These are phyloP conservation scores for Sebastes diaconus DNA, from an alignment of 2,797 vertebrate genomes.

Conservation along the genomic window DNA sequence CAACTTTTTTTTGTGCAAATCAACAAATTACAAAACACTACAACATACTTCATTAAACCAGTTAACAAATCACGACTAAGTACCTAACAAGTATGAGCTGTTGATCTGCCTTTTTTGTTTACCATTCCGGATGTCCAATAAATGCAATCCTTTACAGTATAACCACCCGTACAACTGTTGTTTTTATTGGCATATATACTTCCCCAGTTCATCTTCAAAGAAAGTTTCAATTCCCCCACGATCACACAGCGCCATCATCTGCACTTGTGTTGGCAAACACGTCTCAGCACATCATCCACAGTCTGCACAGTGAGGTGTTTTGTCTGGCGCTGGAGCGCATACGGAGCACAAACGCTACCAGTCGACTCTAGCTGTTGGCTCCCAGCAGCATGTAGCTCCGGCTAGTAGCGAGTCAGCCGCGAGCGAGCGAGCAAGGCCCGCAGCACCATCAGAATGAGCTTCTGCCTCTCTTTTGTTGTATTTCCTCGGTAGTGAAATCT, in stretches of 20 bases:
- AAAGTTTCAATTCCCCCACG: not conserved
- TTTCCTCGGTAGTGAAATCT: conserved; percentile 6
- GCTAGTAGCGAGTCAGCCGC: not conserved
- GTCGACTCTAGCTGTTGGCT: conserved; percentile 16
- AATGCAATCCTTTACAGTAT: not conserved
- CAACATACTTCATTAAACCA: conserved; percentile 58
- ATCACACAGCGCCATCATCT: not conserved
- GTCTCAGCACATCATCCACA: conserved; percentile 9
- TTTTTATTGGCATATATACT: not conserved
- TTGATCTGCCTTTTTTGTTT: conserved; percentile 12
- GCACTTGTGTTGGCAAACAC: conserved; percentile 19
- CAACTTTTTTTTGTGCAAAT: conserved; percentile 36
- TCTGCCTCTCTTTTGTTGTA: conserved; percentile 14
- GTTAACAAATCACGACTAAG: conserved; percentile 64
- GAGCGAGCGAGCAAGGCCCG: not conserved
- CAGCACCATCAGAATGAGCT: conserved; percentile 10
- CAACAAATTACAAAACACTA: conserved; percentile 51
- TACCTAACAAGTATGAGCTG: conserved; percentile 19
- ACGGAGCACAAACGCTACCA: conserved; percentile 6
- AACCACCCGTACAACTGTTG: not conserved
- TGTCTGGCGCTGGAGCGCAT: conserved; percentile 6
- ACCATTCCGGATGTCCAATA: not conserved
- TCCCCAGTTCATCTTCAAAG: not conserved
- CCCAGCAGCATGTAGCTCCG: not conserved
- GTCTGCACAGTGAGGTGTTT: conserved; percentile 6